Percentiles rank a stretch among this genome's conserved stretches.
These are phyloP conservation scores for Acanthopagrus latus DNA, from an alignment of 2,797 vertebrate genomes.

Conservation along the genomic window DNA sequence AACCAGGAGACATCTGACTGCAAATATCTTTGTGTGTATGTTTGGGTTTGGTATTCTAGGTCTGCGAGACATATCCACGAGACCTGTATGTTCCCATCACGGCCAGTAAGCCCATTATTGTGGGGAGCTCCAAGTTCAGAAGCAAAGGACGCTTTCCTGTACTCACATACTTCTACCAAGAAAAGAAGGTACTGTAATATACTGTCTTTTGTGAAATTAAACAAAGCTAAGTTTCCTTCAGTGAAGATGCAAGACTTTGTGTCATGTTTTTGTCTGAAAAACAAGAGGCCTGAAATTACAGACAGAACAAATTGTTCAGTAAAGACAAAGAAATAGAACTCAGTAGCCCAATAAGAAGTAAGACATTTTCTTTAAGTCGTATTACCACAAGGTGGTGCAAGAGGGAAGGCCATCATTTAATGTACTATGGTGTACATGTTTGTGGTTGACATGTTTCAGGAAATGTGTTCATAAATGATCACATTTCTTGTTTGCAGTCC, in stretches of 20 bases:
- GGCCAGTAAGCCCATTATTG: conserved; percentile 96
- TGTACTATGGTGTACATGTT: not conserved
- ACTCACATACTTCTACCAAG: conserved; percentile 96
- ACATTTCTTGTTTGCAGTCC: not conserved
- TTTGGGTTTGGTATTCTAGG: conserved; percentile 77
- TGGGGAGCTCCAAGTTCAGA: conserved; percentile 98
- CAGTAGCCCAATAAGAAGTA: not conserved
- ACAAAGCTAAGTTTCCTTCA: too few species aligned
- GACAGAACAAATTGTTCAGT: not conserved
- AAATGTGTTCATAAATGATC: not conserved
- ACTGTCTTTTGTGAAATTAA: too few species aligned
- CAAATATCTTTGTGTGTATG: not conserved
- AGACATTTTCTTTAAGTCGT: too few species aligned
- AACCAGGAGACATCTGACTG: not conserved
- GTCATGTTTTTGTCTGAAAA: too few species aligned
- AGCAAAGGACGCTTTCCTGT: conserved; percentile 99
- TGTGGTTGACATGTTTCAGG: not conserved
- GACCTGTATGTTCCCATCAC: conserved; percentile 95
- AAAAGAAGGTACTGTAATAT: conserved; percentile 89
- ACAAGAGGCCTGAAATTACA: too few species aligned
- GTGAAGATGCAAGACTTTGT: too few species aligned
- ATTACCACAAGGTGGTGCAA: conserved; percentile 17
- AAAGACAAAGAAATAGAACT: not conserved
- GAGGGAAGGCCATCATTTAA: not conserved
- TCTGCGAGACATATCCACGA: conserved; percentile 97